Conservation (phyloP, 2,113 vertebrate genomes). For the Microtus oregoni region DNA sequence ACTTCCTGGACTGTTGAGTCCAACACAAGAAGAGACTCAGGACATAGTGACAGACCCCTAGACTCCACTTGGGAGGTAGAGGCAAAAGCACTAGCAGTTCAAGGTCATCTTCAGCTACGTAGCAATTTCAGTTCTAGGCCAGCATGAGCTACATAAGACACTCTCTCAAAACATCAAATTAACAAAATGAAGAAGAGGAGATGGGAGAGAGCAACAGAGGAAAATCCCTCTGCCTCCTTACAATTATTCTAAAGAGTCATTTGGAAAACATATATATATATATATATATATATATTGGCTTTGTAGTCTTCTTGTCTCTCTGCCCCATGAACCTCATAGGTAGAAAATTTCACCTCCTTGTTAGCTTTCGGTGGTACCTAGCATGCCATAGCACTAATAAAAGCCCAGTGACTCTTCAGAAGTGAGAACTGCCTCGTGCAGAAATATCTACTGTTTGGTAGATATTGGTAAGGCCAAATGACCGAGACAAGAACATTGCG, state of each 20-base stretch:
- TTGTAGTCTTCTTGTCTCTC: not conserved
- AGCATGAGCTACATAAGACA: not conserved
- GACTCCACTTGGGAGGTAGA: not conserved
- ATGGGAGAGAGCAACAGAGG: not conserved
- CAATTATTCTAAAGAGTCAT: not conserved
- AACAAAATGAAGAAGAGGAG: not conserved
- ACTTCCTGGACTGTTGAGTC: not conserved
- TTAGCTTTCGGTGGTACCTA: not conserved
- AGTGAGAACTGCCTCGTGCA: not conserved
- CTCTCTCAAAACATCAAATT: not conserved
- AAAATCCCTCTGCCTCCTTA: not conserved
- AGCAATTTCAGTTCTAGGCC: not conserved
- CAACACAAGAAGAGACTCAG: not conserved
- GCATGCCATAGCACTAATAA: not conserved
- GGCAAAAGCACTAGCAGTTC: not conserved
- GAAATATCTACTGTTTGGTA: constrained; percentile 56
- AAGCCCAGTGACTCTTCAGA: not conserved
- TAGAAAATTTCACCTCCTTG: not conserved
- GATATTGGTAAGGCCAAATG: constrained; percentile 17
- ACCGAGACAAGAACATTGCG: not conserved
- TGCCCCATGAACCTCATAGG: not conserved
- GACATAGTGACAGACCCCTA: not conserved
- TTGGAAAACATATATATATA: not conserved
- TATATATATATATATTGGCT: not conserved
- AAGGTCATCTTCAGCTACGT: not conserved